These are phyloP conservation scores for Selene dorsalis DNA, from an alignment of 2,797 vertebrate genomes.

Conservation along the genomic window DNA sequence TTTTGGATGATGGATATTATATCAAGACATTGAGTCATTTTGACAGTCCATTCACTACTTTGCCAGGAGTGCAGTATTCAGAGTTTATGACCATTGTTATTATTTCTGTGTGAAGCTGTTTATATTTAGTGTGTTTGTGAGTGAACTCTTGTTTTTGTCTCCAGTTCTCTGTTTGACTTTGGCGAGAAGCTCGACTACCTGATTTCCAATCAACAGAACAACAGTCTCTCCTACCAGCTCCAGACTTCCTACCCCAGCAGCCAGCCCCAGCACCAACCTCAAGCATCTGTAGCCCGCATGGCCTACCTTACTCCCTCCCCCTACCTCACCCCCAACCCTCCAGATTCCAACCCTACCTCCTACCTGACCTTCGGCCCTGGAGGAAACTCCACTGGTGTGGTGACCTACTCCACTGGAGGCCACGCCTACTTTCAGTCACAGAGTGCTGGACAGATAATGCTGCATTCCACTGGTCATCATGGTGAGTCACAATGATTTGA, in stretches of 20 bases:
- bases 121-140: slow-evolving; percentile 2
- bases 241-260: slow-evolving; percentile 74
- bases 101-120: too few relatives aligned
- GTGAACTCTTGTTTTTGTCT: slow-evolving; percentile 18
- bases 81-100: not conserved
- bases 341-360: slow-evolving; percentile 76
- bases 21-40: not conserved
- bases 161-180: slow-evolving; percentile 81
- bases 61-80: not conserved
- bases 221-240: slow-evolving; percentile 79
- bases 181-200: slow-evolving; percentile 82
- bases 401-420: slow-evolving; percentile 78
- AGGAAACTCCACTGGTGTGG: slow-evolving; percentile 68
- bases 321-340: slow-evolving; percentile 80
- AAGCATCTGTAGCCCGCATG: slow-evolving; percentile 77
- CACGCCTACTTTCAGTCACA: slow-evolving; percentile 83
- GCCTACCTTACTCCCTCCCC: slow-evolving; percentile 84
- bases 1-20: not conserved
- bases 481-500: slow-evolving; percentile 62
- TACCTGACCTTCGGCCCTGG: slow-evolving; percentile 82
- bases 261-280: slow-evolving; percentile 67
- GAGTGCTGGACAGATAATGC: slow-evolving; percentile 77
- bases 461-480: slow-evolving; percentile 82
- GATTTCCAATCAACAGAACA: slow-evolving; percentile 77
- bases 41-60: not conserved